phyloP scores from a whole-genome alignment of 2,797 vertebrate species.

The Sciurus vulgaris region DNA sequence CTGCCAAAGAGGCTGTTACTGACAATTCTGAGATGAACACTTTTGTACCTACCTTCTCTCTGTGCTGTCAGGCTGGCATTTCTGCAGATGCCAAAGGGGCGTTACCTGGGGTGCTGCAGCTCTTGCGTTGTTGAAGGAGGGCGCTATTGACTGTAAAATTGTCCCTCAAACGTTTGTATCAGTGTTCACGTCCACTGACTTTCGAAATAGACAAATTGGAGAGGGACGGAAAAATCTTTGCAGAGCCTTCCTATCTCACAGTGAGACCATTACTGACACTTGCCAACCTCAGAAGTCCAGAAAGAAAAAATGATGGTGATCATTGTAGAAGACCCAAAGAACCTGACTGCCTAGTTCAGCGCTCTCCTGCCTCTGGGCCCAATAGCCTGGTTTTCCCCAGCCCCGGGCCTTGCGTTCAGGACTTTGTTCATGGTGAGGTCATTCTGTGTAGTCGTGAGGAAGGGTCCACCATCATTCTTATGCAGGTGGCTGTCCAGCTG shows the following conservation, averaged over 20 bases:
- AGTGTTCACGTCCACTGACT: not conserved
- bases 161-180: not conserved
- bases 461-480: not conserved
- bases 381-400: not conserved
- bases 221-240: not conserved
- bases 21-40: not conserved
- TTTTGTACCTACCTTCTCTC: not conserved
- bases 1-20: not conserved
- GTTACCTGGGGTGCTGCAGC: no score
- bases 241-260: not conserved
- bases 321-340: not conserved
- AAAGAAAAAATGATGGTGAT: not conserved
- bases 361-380: not conserved
- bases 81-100: not conserved
- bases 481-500: not conserved
- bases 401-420: not conserved
- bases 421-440: not conserved
- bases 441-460: not conserved
- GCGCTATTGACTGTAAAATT: not conserved
- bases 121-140: not conserved
- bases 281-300: not conserved
- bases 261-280: not conserved
- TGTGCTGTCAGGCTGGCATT: not conserved
- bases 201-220: conserved; percentile 5
- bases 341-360: not conserved